phyloP scores from a whole-genome alignment of 2,888 invertebrate genomes.

The Melanchra persicariae region DNA sequence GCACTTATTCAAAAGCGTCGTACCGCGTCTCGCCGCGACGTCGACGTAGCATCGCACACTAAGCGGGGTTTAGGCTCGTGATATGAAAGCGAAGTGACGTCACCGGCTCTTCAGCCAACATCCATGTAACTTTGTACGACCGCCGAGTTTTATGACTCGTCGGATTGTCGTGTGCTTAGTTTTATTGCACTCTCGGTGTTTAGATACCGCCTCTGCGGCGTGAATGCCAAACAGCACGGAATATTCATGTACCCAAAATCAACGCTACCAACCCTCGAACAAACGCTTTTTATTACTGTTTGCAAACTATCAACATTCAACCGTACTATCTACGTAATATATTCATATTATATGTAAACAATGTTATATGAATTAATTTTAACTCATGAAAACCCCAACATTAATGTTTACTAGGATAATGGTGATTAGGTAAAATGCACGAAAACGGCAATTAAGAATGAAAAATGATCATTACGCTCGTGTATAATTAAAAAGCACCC shows the following conservation, averaged over 20 bases:
- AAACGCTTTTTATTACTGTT: slow-evolving; percentile 78
- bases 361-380: slow-evolving; percentile 66
- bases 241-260: slow-evolving; percentile 86
- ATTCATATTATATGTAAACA: slow-evolving; percentile 59
- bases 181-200: slow-evolving; percentile 86
- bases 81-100: slow-evolving; percentile 88
- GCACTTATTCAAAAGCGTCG: slow-evolving; percentile 60
- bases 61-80: slow-evolving; percentile 85
- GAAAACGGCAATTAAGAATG: slow-evolving; percentile 88
- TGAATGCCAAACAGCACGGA: slow-evolving; percentile 82
- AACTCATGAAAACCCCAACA: slow-evolving; percentile 68
- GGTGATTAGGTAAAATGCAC: slow-evolving; percentile 87
- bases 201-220: slow-evolving; percentile 77
- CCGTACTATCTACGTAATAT: slow-evolving; percentile 50
- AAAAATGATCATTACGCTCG: slow-evolving; percentile 88
- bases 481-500: slow-evolving; percentile 88
- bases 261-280: slow-evolving; percentile 69
- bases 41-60: slow-evolving; percentile 66
- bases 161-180: slow-evolving; percentile 88
- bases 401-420: slow-evolving; percentile 79
- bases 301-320: slow-evolving; percentile 68
- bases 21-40: slow-evolving; percentile 60
- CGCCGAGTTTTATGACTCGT: slow-evolving; percentile 83
- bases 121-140: slow-evolving; percentile 75
- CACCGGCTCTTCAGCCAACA: slow-evolving; percentile 71